Conservation (phyloP, 2,113 vertebrate genomes). For the Saguinus midas region DNA sequence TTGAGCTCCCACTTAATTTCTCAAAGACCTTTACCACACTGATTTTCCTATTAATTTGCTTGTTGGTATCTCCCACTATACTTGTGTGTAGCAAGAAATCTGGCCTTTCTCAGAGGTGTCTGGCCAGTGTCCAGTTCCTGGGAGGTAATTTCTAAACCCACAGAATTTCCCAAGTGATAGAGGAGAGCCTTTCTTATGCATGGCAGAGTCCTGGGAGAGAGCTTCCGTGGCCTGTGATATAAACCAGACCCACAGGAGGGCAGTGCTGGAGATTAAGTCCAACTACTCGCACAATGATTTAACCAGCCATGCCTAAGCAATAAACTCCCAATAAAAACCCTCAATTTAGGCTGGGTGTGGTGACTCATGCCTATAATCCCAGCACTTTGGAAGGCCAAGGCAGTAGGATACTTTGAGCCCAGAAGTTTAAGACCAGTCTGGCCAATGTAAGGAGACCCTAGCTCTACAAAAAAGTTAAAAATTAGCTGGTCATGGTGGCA, state of each 20-base stretch:
- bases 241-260: not conserved
- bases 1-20: not conserved
- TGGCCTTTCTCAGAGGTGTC: not conserved
- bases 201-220: not conserved
- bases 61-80: not conserved
- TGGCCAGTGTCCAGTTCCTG: not conserved
- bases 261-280: not conserved
- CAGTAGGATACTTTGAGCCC: too few relatives aligned
- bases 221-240: not conserved
- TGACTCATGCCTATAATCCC: too few relatives aligned
- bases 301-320: not conserved
- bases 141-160: not conserved
- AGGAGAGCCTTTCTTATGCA: not conserved
- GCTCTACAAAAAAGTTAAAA: too few relatives aligned
- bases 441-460: too few relatives aligned
- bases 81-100: not conserved
- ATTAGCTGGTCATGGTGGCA: too few relatives aligned
- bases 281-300: not conserved
- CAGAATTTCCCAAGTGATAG: not conserved
- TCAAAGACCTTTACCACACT: not conserved
- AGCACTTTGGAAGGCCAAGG: too few relatives aligned
- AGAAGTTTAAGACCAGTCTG: too few relatives aligned
- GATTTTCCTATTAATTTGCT: not conserved
- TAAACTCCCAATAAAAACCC: not conserved
- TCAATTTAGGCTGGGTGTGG: not conserved